A percentile compares a stretch with the other conserved stretches of the same genome.
phyloP scores from a whole-genome alignment of 2,113 vertebrate species.

The Lophotis ruficrista region DNA sequence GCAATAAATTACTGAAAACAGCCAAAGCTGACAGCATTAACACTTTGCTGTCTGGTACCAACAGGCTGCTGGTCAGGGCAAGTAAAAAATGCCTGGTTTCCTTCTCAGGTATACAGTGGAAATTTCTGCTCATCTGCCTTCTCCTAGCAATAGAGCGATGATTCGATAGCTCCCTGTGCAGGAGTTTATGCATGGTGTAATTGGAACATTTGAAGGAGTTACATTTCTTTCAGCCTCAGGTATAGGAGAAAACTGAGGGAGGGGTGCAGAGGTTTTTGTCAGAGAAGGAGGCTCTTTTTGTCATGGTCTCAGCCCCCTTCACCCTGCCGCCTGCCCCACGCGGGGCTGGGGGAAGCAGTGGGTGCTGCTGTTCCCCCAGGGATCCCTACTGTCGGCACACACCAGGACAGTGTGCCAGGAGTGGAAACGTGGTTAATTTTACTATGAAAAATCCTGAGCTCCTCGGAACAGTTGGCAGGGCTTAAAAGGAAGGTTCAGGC shows the following conservation, averaged over 20 bases:
- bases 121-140: conserved; percentile 14
- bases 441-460: conserved; percentile 30
- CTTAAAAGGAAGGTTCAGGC: conserved; percentile 37
- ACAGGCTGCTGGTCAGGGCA: conserved; percentile 34
- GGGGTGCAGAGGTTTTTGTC: conserved; percentile 2
- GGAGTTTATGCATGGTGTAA: background rate
- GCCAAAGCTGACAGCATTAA: conserved; percentile 24
- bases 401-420: background rate
- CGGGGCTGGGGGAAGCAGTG: background rate
- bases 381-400: background rate
- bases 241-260: background rate
- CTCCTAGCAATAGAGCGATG: background rate
- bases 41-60: background rate
- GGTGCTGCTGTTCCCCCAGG: background rate
- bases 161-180: background rate
- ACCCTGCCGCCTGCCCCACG: rapidly evolving
- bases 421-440: conserved; percentile 13
- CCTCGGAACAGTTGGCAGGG: background rate
- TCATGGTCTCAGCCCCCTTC: background rate
- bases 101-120: conserved; percentile 13
- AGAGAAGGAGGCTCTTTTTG: conserved; percentile 22
- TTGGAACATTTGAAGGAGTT: background rate
- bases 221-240: background rate
- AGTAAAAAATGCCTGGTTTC: background rate
- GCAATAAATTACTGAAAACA: background rate